These are phyloP conservation scores for Dynastes maya DNA, from an alignment of 2,888 invertebrate species.

Conservation along the genomic window DNA sequence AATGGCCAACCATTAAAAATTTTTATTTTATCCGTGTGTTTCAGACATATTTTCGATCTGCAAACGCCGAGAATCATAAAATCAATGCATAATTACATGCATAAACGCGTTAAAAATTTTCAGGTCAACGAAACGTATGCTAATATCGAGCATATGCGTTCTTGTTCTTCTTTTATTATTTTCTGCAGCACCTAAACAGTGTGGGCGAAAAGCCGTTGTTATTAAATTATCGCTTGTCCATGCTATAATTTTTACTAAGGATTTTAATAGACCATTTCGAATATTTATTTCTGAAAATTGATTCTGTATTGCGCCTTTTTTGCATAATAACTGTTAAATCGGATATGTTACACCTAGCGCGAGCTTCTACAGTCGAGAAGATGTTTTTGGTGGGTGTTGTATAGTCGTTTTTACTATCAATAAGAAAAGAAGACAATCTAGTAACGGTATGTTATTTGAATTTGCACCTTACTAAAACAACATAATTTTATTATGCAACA, in stretches of 20 bases:
- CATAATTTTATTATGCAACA: no score
- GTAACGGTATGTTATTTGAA: no score
- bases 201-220: slow-evolving; percentile 22
- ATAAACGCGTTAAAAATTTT: slow-evolving; percentile 26
- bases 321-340: slow-evolving; percentile 5
- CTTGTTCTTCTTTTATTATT: slow-evolving; percentile 5
- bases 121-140: slow-evolving; percentile 37
- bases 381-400: neutral
- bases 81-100: slow-evolving; percentile 24
- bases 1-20: neutral
- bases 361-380: neutral
- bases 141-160: slow-evolving; percentile 24
- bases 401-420: neutral
- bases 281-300: slow-evolving; percentile 25
- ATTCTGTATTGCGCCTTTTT: slow-evolving; percentile 18
- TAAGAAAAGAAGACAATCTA: no score
- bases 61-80: slow-evolving; percentile 21
- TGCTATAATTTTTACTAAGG: slow-evolving; percentile 25
- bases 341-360: slow-evolving; percentile 6
- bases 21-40: slow-evolving; percentile 1
- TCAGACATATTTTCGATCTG: neutral
- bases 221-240: slow-evolving; percentile 26
- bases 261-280: slow-evolving; percentile 23
- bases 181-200: slow-evolving; percentile 12
- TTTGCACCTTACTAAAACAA: no score